Evolutionary conservation across 2,888 invertebrate species (phyloP), one percentile per base, ranked within the genome.

Genomic region (Chloroclysta siterata): DNA sequence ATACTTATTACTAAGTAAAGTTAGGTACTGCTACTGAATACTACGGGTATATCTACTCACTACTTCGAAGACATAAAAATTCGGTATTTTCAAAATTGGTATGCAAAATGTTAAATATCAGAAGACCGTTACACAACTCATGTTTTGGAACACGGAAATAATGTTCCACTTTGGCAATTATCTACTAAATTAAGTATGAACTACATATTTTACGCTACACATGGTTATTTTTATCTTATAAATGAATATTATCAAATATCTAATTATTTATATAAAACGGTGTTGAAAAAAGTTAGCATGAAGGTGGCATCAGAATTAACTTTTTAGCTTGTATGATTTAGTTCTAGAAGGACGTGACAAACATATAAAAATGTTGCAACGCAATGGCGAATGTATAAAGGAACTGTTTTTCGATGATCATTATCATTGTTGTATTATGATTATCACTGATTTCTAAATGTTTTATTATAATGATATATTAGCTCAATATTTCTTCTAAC

Each of bases 51-150:
- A 33, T 2, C 33, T 29, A 15, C 46, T 8, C 13, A 36, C 7
- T 51, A 51, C 15, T 51, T 11, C 36, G 7, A 33, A 33, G 15
- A 53, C 17, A n/a, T n/a, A 42, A 53, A 44, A 14, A 22, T 36
- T 14, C 28, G 13, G 6, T 3, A 14, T 17, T 53, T 36, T 33
- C 5, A 41, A 39, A 48, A 36, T 47, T 22, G 17, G 29, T 13
- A 50, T 14, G 22, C 29, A 36, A 14, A n/a, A 13, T 29, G 7
- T 17, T 39, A 61, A 53, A 54, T 42, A 50, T 58, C 56, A 78
- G 76, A 78, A 80, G 78, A 78, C 59, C 68, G 50, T 69, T 60
- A 61, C 77, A 78, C 78, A 77, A 74, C 73, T 29, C 63, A 68
- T 41, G 50, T 65, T 69, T 57, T 22, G 56, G 53, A 28, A 22